Base-by-base conservation (phyloP, 2,797 vertebrate species). In the Prunella strophiata region DNA sequence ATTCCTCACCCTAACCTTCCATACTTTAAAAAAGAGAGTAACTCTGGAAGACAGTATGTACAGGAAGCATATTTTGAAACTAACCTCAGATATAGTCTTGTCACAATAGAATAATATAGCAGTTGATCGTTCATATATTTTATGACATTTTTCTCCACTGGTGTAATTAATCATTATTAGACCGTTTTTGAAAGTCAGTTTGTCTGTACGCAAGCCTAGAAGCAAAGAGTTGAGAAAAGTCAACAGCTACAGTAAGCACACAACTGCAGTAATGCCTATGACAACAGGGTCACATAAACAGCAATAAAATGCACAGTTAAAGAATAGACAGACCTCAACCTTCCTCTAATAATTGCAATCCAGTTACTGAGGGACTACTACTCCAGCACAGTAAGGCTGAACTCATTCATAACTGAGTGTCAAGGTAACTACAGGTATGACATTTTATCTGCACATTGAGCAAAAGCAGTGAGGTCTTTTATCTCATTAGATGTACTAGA, bases 121-220 rank as follows among this genome's bases (percentile, higher is more conserved):
- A 1, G 99, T 99, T 36, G 99, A 99, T 36, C 99, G 98, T 5
- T 98, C 54, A 23, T 99, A 99, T 66, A 99, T 97, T 59, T 97
- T 98, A 84, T 99, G 99, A 90, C 99, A 99, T 11, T 36, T 93
- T 21, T 99, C 99, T 34, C 99, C 99, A 2, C 38, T 96, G 0
- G 99, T 99, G 94, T 99, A 99, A 97, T 99, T 99, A 83, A 99
- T 98, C 97, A 98, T 98, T 88, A 99, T 97, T 79, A 99, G 95
- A 27, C 99, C 98, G 57, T 99, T 99, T 92, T 98, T 98, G 3
- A 98, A 99, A 29, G 96, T 99, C 94, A 99, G 93, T 63, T 97
- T 97, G 97, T 98, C 98, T 77, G 97, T 99, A 7, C 93, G 67
- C 84, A 98, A 91, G 27, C 99, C 99, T 99, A 79, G 74, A 95